Evolutionary conservation across 2,797 vertebrate genomes (phyloP), one percentile per base, ranked within the genome.

Genomic region (Helarctos malayanus): DNA sequence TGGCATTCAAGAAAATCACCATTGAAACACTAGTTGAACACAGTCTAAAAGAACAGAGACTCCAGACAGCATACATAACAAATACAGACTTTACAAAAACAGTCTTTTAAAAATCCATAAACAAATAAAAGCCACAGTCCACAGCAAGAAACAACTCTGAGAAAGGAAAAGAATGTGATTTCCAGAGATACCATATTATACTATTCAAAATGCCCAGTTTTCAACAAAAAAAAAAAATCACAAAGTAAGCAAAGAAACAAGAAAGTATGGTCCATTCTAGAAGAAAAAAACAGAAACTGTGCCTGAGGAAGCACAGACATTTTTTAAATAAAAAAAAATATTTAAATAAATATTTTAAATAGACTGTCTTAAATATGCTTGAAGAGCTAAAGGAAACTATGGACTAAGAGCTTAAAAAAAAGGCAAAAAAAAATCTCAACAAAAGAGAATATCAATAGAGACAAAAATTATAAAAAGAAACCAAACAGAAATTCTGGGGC

Each of bases 1-100:
- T 82, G 41, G 29, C 35, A 84, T 56, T 88, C 73, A 93, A 93
- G 47, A 23, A 92, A 92, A 59, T 89, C 54, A 82, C n/a, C 92
- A 85, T 25, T 29, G 29, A 94, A 85, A 85, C 25, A 82, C 65
- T 59, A 73, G 23, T 23, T 82, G 54, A 89, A 63, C 23, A 84
- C 29, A 84, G 18, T 41, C 54, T 54, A 93, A 89, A 78, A 14
- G 21, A 79, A 57, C 27, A 73, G 7, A 83, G 52, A 96, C 80
- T 79, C 47, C 54, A 76, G 45, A 93, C 10, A 89, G n/a, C 52
- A 89, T 52, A 71, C 35, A 54, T 47, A 45, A 89, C n/a, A 92
- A 92, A 91, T 32, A 91, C 0, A 32, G n/a, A 52, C 21, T 45
- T 95, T 35, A 89, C 21, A 76, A 68, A 95, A 79, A 89, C 14